These are phyloP conservation scores for Gryon sp. DNA, from an alignment of 1,140 invertebrate species.

Conservation along the genomic window DNA sequence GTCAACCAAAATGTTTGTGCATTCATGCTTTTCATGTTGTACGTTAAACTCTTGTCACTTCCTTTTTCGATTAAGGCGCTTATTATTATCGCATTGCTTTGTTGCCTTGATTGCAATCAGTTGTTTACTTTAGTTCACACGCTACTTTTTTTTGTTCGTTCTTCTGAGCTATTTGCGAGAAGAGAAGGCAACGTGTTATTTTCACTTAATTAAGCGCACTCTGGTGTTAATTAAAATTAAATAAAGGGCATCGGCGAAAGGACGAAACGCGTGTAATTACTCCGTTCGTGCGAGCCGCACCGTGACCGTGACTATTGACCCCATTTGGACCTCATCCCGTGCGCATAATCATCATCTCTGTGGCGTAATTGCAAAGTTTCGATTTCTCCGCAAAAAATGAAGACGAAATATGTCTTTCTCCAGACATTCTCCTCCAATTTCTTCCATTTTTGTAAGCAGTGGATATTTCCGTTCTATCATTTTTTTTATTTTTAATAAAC, in stretches of 20 bases:
- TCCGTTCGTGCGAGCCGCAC: conserved; percentile 5
- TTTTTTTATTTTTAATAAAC: too few species aligned
- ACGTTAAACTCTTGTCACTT: conserved; percentile 32
- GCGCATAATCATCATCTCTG: conserved; percentile 41
- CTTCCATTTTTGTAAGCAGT: too few species aligned
- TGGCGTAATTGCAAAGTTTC: too few species aligned
- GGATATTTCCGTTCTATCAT: too few species aligned
- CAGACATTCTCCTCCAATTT: too few species aligned
- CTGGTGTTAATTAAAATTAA: conserved; percentile 40
- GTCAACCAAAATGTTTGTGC: too few species aligned
- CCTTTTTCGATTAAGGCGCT: conserved; percentile 22
- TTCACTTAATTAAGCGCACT: conserved; percentile 46
- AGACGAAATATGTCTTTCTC: too few species aligned
- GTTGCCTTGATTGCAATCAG: conserved; percentile 25
- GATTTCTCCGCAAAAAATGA: too few species aligned
- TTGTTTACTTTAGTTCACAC: conserved; percentile 24
- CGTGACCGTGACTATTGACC: conserved; percentile 42
- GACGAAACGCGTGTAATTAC: conserved; percentile 22
- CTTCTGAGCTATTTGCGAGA: neutral
- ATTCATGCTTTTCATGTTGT: too few species aligned
- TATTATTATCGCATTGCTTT: conserved; percentile 25
- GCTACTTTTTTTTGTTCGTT: conserved; percentile 2
- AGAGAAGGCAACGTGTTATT: conserved; percentile 25
- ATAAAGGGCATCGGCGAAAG: conserved; percentile 31
- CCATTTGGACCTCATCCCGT: conserved; percentile 26